phyloP scores from a whole-genome alignment of 2,113 vertebrate species.

The Meriones unguiculatus region DNA sequence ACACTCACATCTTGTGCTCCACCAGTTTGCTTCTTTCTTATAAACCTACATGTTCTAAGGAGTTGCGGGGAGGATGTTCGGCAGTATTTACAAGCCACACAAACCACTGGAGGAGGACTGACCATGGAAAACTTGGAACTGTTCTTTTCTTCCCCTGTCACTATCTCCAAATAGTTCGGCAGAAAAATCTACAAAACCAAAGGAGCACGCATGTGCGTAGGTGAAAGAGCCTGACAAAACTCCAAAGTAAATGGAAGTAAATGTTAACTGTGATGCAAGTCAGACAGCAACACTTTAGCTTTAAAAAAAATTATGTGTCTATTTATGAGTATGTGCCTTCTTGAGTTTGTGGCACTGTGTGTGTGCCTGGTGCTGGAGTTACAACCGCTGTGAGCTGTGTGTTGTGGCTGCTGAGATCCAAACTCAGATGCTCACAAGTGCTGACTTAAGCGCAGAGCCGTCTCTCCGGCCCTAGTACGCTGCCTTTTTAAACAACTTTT shows the following conservation, averaged over 20 bases:
- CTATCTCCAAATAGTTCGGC: neutral
- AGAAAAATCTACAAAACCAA: slow-evolving; percentile 57
- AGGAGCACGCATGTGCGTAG: neutral
- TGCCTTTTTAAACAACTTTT: neutral
- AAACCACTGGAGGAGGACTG: neutral
- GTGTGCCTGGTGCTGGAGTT: neutral
- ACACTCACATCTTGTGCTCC: neutral
- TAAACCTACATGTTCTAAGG: slow-evolving; percentile 11
- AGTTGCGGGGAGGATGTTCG: neutral
- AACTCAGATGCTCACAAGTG: neutral
- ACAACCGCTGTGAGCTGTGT: neutral
- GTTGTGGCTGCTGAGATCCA: neutral
- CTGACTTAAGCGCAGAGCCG: neutral
- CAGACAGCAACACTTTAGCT: neutral
- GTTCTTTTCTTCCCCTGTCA: neutral
- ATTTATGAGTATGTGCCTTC: neutral
- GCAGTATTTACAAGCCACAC: neutral
- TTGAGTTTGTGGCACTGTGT: neutral
- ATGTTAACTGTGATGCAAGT: neutral
- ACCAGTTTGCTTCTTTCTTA: slow-evolving; percentile 43
- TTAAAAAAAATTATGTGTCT: neutral
- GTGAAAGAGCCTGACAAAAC: slow-evolving; percentile 45
- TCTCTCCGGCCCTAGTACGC: neutral
- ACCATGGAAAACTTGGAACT: neutral
- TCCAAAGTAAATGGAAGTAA: neutral